phyloP scores from a whole-genome alignment of 2,797 vertebrate genomes.

The Pseudomugil gertrudae region DNA sequence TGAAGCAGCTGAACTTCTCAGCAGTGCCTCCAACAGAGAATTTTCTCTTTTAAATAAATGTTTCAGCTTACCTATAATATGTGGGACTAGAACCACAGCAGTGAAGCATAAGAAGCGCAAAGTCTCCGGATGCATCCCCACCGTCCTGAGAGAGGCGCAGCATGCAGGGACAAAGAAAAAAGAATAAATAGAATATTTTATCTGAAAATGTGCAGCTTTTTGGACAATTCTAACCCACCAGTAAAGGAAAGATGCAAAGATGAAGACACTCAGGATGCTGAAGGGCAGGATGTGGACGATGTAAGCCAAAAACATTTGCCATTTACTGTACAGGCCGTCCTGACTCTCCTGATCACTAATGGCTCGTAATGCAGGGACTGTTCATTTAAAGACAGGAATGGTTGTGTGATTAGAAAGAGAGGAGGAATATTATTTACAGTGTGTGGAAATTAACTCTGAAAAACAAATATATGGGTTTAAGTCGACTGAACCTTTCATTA shows the following conservation, averaged over 20 bases:
- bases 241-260: slow-evolving; percentile 90
- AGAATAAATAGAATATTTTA: no score
- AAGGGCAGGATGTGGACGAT: slow-evolving; percentile 92
- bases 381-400: background rate
- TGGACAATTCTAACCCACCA: slow-evolving; percentile 81
- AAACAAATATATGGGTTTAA: no score
- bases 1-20: no score
- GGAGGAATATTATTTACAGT: no score
- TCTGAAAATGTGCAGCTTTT: background rate
- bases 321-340: slow-evolving; percentile 93
- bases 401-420: background rate
- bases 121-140: slow-evolving; percentile 88
- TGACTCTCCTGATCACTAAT: slow-evolving; percentile 94
- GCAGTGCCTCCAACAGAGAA: no score
- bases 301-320: slow-evolving; percentile 96
- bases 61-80: slow-evolving; percentile 87
- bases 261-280: slow-evolving; percentile 86
- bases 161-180: background rate
- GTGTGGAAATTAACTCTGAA: no score
- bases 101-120: slow-evolving; percentile 90
- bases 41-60: no score
- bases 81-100: slow-evolving; percentile 87
- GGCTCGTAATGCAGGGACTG: slow-evolving; percentile 90
- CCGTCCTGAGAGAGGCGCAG: slow-evolving; percentile 79
- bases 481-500: background rate